Evolutionary conservation across 2,113 vertebrate species (phyloP).

Genomic region (Boulengeromyrus knoepffleri): DNA sequence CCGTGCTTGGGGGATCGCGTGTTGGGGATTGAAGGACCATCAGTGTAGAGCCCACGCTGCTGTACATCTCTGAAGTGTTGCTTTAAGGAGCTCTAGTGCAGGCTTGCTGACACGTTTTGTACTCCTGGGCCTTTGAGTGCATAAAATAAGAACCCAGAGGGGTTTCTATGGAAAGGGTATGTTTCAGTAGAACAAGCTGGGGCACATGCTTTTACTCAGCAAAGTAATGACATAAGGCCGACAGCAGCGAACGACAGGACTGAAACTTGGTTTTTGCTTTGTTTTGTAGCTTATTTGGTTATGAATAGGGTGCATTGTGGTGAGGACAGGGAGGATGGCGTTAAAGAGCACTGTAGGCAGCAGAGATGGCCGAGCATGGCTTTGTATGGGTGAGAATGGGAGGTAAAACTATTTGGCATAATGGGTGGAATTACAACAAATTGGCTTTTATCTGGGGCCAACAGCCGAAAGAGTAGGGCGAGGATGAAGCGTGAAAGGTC

Average conservation of each 20-base stretch:
- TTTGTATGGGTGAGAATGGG: neutral
- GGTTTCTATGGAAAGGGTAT: neutral
- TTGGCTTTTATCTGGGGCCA: neutral
- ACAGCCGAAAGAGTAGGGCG: neutral
- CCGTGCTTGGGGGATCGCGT: neutral
- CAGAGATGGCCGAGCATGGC: neutral
- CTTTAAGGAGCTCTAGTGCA: neutral
- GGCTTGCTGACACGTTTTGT: neutral
- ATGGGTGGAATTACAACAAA: neutral
- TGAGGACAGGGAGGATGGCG: neutral
- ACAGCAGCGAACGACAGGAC: neutral
- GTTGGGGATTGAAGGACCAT: neutral
- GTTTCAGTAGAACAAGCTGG: neutral
- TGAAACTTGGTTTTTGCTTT: neutral
- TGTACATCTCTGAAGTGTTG: neutral
- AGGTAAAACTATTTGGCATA: neutral
- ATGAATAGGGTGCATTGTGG: neutral
- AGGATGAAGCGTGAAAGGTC: neutral
- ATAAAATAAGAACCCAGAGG: neutral
- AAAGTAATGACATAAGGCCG: neutral
- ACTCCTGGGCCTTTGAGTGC: neutral
- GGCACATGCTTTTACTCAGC: neutral
- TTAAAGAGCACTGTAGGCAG: neutral
- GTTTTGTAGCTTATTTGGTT: neutral
- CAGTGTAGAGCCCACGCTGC: neutral